phyloP scores from a whole-genome alignment of 2,888 invertebrate genomes.

The Hirtodrosophila duncani region DNA sequence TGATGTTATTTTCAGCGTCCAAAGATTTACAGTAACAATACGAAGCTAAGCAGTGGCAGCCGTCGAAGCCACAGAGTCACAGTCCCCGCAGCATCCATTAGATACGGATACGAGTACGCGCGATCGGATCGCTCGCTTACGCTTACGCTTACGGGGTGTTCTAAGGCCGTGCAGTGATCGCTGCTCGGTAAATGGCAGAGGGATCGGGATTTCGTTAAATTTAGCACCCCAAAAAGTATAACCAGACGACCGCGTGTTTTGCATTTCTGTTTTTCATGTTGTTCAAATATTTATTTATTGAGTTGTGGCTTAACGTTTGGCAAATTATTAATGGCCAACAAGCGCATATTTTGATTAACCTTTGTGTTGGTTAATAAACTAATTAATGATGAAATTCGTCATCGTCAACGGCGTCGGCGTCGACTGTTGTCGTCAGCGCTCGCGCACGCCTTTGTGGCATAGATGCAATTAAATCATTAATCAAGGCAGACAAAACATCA shows the following conservation, averaged over 20 bases:
- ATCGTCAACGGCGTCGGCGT: constrained; percentile 32
- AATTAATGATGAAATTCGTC: constrained; percentile 67
- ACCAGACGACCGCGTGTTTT: constrained; percentile 25
- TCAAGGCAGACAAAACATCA: constrained; percentile 62
- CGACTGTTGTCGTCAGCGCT: constrained; percentile 55
- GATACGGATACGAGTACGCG: no score
- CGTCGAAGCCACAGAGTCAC: constrained; percentile 15
- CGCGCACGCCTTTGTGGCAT: constrained; percentile 57
- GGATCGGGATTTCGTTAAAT: constrained; percentile 65
- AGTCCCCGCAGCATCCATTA: no score
- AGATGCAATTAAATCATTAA: constrained; percentile 70
- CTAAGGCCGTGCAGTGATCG: no score
- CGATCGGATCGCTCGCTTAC: no score
- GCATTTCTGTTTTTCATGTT: constrained; percentile 4
- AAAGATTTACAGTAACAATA: constrained; percentile 69
- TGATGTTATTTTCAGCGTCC: constrained; percentile 65
- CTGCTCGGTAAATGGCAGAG: no score
- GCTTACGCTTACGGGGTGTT: no score
- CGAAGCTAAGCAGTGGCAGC: constrained; percentile 62
- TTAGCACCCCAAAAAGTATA: constrained; percentile 48
- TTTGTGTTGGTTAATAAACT: constrained; percentile 56
- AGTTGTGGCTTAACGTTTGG: no score
- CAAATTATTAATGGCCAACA: constrained; percentile 19
- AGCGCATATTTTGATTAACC: constrained; percentile 58
- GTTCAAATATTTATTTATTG: constrained; percentile 20